Base-by-base conservation (phyloP, 2,113 vertebrate species). In the Carassius auratus region DNA sequence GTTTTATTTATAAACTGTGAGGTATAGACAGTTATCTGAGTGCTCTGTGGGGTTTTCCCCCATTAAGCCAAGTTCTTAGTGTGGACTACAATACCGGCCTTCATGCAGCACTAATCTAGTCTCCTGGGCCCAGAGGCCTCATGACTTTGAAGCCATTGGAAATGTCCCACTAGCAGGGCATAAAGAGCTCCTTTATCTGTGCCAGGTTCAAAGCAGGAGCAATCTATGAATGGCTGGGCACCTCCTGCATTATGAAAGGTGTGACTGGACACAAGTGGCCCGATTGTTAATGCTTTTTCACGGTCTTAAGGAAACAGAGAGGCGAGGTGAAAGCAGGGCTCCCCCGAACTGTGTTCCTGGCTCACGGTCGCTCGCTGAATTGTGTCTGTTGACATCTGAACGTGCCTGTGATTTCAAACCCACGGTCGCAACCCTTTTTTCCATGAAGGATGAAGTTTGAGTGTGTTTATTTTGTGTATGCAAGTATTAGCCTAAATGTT, bases 61-160 rank as follows among this genome's bases (percentile, higher is more conserved):
- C n/a, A 85, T 91, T 89, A 91, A 91, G 88, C 88, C 88, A 91
- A 87, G 83, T 85, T 92, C 88, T 91, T 88, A 91, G 88, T 83
- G 86, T 86, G 89, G 12, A 88, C 69, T 86, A 92, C 90, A 93
- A 93, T 92, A 90, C 88, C 87, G 57, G 87, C 91, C 87, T 93
- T 95, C 90, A 93, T 86, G 74, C 89, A 87, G 76, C 90, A 91
- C 91, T 94, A 94, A 94, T 94, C 92, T 93, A 86, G 91, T 86
- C 90, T 85, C 86, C 81, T 88, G 86, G 90, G 93, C 86, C 88
- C 85, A 90, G 88, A 91, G 84, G 85, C 88, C 91, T 90, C 92
- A 91, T 89, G 90, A 92, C 92, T 93, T 91, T 91, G 87, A 93
- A 87, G 87, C 86, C 77, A 89, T 87, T 91, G 88, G 86, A 93